Evolutionary conservation across 1,140 invertebrate species (phyloP).

Genomic region (Tetranychus cinnabarinus): DNA sequence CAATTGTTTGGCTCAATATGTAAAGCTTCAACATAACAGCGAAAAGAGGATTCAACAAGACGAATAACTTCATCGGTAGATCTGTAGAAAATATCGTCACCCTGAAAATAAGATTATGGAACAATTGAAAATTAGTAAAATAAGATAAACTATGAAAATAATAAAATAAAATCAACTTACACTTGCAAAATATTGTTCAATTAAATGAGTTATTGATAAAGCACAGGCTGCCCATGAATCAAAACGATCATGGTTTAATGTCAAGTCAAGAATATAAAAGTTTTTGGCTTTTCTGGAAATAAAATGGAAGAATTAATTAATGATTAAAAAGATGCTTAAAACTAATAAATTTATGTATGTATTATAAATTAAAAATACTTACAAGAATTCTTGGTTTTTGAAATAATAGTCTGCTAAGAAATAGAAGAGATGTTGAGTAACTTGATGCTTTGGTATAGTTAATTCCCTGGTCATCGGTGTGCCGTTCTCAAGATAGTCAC

Average conservation of each 20-base stretch:
- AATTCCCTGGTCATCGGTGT: constrained; percentile 5
- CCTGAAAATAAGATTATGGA: neutral
- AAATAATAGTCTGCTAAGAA: constrained; percentile 75
- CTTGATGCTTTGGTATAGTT: constrained; percentile 5
- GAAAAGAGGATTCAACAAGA: constrained; percentile 38
- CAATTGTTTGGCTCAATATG: constrained; percentile 40
- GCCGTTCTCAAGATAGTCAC: constrained; percentile 18
- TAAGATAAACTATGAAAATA: no score
- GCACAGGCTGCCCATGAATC: constrained; percentile 81
- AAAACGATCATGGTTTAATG: constrained; percentile 44
- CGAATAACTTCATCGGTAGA: constrained; percentile 35
- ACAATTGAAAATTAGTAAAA: no score
- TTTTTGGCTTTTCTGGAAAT: constrained; percentile 36
- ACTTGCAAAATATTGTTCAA: constrained; percentile 33
- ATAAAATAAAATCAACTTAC: neutral
- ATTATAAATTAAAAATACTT: constrained; percentile 10
- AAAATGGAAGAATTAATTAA: neutral
- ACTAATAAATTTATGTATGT: no score
- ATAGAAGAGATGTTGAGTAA: constrained; percentile 43
- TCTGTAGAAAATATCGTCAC: neutral
- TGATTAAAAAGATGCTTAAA: no score
- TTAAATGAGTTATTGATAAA: constrained; percentile 45
- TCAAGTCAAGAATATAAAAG: constrained; percentile 59
- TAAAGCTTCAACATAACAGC: constrained; percentile 51
- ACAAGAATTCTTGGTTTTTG: constrained; percentile 49